Evolutionary conservation across 1,140 invertebrate genomes (phyloP).

Genomic region (Tyrophagus putrescentiae): DNA sequence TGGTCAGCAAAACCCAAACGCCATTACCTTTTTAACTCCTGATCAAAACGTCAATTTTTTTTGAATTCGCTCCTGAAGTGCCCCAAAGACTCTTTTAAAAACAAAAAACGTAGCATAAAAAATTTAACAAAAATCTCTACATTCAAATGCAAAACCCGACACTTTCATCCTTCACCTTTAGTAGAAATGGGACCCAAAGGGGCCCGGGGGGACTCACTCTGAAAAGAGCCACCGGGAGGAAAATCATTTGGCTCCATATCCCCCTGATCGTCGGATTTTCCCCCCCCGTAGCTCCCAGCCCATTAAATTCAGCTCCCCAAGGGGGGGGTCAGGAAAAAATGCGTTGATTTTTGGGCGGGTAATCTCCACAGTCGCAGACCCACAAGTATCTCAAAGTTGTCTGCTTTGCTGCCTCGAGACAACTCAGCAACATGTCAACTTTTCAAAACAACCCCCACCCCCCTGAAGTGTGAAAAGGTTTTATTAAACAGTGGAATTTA

Average conservation of each 20-base stretch:
- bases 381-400: conserved; percentile 69
- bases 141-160: no score
- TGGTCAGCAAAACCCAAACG: conserved; percentile 20
- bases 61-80: conserved; percentile 78
- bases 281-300: conserved; percentile 67
- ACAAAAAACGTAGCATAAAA: no score
- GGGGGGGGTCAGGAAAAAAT: conserved; percentile 48
- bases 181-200: conserved; percentile 90
- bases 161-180: conserved; percentile 64
- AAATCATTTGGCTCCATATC: conserved; percentile 64
- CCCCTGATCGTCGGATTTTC: conserved; percentile 78
- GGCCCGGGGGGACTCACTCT: conserved; percentile 91
- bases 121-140: not conserved
- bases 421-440: conserved; percentile 78
- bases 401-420: conserved; percentile 79
- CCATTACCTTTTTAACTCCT: conserved; percentile 90
- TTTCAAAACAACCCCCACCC: conserved; percentile 84
- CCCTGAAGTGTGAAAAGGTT: conserved; percentile 51
- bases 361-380: conserved; percentile 45
- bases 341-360: conserved; percentile 40
- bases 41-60: conserved; percentile 86
- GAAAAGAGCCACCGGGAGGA: conserved; percentile 91
- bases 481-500: not conserved
- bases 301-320: conserved; percentile 45
- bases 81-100: conserved; percentile 56